Percentiles rank a stretch among this genome's conserved stretches.
phyloP scores from a whole-genome alignment of 1,140 invertebrate species.

The Paraescarpia echinospica region DNA sequence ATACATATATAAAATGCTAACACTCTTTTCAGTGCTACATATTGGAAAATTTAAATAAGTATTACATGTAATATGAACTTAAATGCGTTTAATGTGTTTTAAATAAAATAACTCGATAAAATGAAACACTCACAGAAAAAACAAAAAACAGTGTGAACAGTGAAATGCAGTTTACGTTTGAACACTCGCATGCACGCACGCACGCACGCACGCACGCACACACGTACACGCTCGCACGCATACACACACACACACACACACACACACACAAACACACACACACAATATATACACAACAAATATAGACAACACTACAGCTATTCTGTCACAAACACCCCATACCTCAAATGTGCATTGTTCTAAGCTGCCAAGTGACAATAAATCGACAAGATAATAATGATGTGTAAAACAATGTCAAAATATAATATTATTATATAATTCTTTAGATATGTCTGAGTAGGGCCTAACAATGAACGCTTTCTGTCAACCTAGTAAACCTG shows the following conservation, averaged over 20 bases:
- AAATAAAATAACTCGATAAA: not conserved
- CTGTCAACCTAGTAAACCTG: not conserved
- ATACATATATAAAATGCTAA: not conserved
- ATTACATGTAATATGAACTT: too few relatives aligned
- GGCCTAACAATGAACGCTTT: not conserved
- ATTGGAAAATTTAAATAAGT: too few relatives aligned
- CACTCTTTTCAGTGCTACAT: not conserved
- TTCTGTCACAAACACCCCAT: not conserved
- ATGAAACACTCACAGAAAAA: not conserved
- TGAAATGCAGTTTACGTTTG: not conserved
- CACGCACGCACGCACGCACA: too few relatives aligned
- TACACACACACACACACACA: too few relatives aligned
- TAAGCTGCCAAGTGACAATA: not conserved
- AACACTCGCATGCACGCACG: too few relatives aligned
- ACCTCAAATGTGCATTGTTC: not conserved
- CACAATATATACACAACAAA: too few relatives aligned
- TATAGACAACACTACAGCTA: not conserved
- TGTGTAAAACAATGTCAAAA: not conserved
- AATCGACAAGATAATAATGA: not conserved
- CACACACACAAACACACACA: too few relatives aligned
- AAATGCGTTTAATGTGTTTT: not conserved
- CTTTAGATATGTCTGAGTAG: not conserved
- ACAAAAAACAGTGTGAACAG: not conserved
- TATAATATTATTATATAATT: not conserved
- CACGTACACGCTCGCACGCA: too few relatives aligned